A percentile compares a stretch with the other conserved stretches of the same genome.
These are phyloP conservation scores for Didymodactylos carnosus DNA, from an alignment of 2,888 invertebrate genomes.

Conservation along the genomic window DNA sequence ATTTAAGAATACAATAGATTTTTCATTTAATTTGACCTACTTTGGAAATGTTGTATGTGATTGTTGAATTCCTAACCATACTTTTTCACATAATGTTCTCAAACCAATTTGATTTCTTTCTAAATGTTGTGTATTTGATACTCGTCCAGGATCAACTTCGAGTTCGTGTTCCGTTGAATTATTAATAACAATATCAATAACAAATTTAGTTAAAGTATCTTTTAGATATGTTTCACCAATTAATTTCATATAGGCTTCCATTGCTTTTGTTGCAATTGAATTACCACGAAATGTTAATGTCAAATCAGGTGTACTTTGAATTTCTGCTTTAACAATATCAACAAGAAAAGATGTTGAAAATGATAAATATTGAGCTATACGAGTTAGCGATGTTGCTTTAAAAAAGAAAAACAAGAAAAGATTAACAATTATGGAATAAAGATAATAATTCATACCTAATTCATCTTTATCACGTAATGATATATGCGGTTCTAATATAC, in stretches of 20 bases:
- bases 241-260: slow-evolving; percentile 81
- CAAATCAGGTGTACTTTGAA: slow-evolving; percentile 55
- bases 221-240: slow-evolving; percentile 73
- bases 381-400: slow-evolving; percentile 57
- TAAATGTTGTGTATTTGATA: slow-evolving; percentile 48
- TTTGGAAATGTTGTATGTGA: neutral
- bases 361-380: slow-evolving; percentile 68
- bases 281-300: slow-evolving; percentile 80
- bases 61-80: neutral
- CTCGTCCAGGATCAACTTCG: slow-evolving; percentile 50
- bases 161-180: slow-evolving; percentile 39
- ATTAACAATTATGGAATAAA: too few species aligned
- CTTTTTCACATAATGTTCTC: neutral
- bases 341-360: slow-evolving; percentile 67
- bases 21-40: too few species aligned
- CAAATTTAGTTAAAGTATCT: slow-evolving; percentile 58
- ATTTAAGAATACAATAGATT: too few species aligned
- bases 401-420: too few species aligned
- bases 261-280: slow-evolving; percentile 81
- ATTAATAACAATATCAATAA: slow-evolving; percentile 37
- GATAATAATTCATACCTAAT: slow-evolving; percentile 41
- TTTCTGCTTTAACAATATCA: slow-evolving; percentile 70
- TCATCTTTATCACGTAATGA: slow-evolving; percentile 81
- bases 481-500: slow-evolving; percentile 65
- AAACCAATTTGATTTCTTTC: slow-evolving; percentile 46